Conservation (phyloP, 2,113 vertebrate genomes). For the Erpornis zantholeuca region DNA sequence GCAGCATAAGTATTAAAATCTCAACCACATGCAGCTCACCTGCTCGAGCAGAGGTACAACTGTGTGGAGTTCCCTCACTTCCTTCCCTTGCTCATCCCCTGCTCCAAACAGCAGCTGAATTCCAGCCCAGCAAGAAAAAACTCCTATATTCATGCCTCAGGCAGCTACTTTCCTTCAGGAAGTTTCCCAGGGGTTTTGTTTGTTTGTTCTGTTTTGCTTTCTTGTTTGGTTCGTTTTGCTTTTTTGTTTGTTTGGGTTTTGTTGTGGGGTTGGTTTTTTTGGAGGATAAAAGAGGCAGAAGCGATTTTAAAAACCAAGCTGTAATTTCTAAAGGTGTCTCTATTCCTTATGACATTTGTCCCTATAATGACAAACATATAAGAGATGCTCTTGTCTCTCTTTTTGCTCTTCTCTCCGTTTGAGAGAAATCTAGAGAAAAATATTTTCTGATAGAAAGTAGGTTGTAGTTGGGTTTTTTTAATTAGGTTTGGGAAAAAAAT, state of each 20-base stretch:
- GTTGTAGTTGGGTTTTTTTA: too few species aligned
- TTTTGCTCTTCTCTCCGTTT: too few species aligned
- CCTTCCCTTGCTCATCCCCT: background rate
- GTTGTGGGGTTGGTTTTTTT: rapidly evolving
- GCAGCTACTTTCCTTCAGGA: background rate
- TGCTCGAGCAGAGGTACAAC: background rate
- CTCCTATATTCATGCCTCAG: background rate
- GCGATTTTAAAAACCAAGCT: background rate
- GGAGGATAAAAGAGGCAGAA: background rate
- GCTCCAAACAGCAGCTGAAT: background rate
- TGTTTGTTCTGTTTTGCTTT: background rate
- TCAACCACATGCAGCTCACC: background rate
- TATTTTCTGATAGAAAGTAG: too few species aligned
- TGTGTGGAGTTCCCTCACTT: background rate
- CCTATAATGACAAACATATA: rapidly evolving
- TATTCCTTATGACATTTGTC: background rate
- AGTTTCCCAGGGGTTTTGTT: background rate
- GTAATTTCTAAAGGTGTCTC: background rate
- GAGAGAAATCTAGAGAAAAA: too few species aligned
- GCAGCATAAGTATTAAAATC: background rate
- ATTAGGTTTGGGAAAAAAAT: too few species aligned
- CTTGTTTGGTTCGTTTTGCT: background rate
- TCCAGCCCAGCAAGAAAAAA: background rate
- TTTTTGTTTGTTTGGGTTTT: background rate
- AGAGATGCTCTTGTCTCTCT: background rate